phyloP scores from a whole-genome alignment of 2,113 vertebrate species.

The Hydrolagus affinis region DNA sequence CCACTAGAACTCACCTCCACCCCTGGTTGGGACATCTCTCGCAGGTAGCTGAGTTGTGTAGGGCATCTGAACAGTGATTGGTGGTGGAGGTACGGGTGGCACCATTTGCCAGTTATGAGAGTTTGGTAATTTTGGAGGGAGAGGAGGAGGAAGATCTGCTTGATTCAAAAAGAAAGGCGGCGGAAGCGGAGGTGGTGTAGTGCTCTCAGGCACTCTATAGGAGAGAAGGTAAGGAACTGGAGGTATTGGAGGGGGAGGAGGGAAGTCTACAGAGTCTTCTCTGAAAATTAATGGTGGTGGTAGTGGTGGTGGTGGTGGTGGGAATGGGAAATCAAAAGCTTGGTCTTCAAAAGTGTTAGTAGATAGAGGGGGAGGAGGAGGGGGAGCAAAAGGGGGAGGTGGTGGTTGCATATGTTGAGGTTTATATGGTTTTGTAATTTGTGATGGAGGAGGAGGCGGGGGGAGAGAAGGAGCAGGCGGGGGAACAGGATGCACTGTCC shows the following conservation, averaged over 20 bases:
- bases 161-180: slow-evolving; percentile 13
- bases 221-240: slow-evolving; percentile 46
- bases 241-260: slow-evolving; percentile 46
- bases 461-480: slow-evolving; percentile 42
- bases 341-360: not conserved
- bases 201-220: slow-evolving; percentile 47
- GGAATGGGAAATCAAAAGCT: slow-evolving; percentile 7
- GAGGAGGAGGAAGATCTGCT: slow-evolving; percentile 45
- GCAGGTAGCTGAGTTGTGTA: not conserved
- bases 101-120: slow-evolving; percentile 52
- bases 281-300: not conserved
- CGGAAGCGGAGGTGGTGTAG: slow-evolving; percentile 42
- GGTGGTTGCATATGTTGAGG: slow-evolving; percentile 49
- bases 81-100: slow-evolving; percentile 58
- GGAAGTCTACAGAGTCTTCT: not conserved
- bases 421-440: slow-evolving; percentile 57
- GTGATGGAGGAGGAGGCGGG: slow-evolving; percentile 41
- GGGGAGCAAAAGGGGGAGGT: slow-evolving; percentile 40
- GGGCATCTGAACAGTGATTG: slow-evolving; percentile 38
- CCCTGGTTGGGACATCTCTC: slow-evolving; percentile 49
- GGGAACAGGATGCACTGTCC: not conserved
- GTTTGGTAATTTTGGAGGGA: slow-evolving; percentile 58
- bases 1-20: slow-evolving; percentile 44
- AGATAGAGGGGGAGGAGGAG: slow-evolving; percentile 45
- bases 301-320: slow-evolving; percentile 13